These are phyloP conservation scores for Cynopterus brachyotis DNA, from an alignment of 2,113 vertebrate species.

Conservation along the genomic window DNA sequence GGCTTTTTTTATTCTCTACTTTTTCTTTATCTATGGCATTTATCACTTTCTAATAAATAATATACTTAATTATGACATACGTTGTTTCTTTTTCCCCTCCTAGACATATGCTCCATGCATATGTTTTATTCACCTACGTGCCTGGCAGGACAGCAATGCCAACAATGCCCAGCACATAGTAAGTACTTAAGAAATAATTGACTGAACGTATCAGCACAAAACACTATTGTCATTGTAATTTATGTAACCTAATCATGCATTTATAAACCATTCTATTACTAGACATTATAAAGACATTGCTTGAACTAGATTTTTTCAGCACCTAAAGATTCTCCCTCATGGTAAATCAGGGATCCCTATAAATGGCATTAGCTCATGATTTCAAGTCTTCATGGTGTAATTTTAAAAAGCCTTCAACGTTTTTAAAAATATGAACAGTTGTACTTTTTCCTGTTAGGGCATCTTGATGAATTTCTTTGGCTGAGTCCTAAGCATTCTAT, in stretches of 20 bases:
- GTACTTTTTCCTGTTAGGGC: conserved; percentile 10
- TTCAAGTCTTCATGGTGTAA: not conserved
- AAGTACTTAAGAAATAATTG: not conserved
- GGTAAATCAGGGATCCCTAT: not conserved
- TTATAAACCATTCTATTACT: not conserved
- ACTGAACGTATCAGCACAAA: not conserved
- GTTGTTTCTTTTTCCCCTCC: not conserved
- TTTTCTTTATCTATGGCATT: not conserved
- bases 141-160: not conserved
- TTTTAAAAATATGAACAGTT: not conserved
- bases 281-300: not conserved
- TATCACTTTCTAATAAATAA: not conserved
- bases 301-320: not conserved
- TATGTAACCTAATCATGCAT: not conserved
- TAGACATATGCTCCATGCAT: not conserved
- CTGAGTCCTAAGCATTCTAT: not conserved
- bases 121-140: not conserved
- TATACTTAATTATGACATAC: not conserved
- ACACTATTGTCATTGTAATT: not conserved
- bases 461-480: conserved; percentile 7
- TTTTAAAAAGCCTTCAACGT: not conserved
- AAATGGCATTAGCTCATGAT: not conserved
- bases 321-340: not conserved
- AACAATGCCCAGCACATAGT: not conserved
- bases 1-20: not conserved